Percentiles rank a stretch among this genome's conserved stretches.
Conservation (phyloP, 2,888 invertebrate species). For the Drosophila neutralis region DNA sequence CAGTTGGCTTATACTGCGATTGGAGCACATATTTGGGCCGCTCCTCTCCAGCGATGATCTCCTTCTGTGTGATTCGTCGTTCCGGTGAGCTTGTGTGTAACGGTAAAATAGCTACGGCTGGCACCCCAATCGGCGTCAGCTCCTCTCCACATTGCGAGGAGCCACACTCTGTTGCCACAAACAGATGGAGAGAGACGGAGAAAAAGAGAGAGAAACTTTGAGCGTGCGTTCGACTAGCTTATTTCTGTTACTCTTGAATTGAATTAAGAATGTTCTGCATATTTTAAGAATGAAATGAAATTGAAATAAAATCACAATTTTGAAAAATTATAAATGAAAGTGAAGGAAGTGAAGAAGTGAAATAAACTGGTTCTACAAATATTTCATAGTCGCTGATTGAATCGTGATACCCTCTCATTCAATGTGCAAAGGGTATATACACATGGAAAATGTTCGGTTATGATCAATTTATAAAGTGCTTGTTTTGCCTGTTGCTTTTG, state of each 20-base stretch:
- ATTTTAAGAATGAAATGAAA: background rate
- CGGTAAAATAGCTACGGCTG: conserved; percentile 84
- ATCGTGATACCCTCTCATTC: background rate
- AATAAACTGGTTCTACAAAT: background rate
- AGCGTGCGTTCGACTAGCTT: background rate
- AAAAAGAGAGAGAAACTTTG: background rate
- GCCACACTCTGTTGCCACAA: conserved; percentile 78
- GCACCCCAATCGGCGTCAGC: conserved; percentile 81
- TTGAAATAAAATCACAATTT: background rate
- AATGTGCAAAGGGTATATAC: background rate
- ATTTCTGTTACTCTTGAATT: background rate
- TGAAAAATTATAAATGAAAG: background rate
- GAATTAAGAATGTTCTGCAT: background rate
- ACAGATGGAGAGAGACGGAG: background rate
- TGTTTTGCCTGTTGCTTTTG: conserved; percentile 30
- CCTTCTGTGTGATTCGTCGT: conserved; percentile 86
- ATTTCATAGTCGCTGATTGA: background rate
- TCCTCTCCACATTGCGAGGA: conserved; percentile 83
- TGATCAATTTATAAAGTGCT: conserved; percentile 15
- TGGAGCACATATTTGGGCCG: conserved; percentile 86
- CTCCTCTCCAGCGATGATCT: conserved; percentile 88
- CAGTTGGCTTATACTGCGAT: conserved; percentile 82
- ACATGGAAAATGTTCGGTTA: conserved; percentile 3
- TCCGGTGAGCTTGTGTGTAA: conserved; percentile 85
- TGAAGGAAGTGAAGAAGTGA: background rate